phyloP scores from a whole-genome alignment of 2,797 vertebrate species.

The Spheniscus humboldti region DNA sequence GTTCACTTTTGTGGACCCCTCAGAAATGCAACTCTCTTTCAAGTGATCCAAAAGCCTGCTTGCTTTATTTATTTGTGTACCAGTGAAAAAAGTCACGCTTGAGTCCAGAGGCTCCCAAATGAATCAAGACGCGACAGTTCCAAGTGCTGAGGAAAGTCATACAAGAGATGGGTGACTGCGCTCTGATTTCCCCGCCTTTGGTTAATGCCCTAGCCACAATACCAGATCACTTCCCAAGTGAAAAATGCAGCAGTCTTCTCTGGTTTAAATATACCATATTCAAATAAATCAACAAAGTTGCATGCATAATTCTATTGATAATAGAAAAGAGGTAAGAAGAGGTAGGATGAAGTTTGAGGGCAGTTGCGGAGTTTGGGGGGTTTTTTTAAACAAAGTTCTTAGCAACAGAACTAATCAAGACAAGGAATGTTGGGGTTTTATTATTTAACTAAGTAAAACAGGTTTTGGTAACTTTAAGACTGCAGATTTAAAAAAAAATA shows the following conservation, averaged over 20 bases:
- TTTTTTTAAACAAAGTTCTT: not conserved
- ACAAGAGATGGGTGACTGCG: accelerated
- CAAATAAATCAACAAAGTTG: not conserved
- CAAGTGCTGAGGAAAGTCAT: not conserved
- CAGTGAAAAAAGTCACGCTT: not conserved
- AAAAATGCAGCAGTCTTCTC: not conserved
- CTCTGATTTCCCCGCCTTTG: not conserved
- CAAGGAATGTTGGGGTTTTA: accelerated
- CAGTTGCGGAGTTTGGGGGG: not conserved
- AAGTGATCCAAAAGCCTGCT: not conserved
- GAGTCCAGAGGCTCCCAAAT: not conserved
- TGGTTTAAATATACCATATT: not conserved
- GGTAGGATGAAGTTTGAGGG: not conserved
- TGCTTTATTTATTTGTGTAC: not conserved
- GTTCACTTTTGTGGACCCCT: not conserved
- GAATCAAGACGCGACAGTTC: accelerated
- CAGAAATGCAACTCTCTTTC: not conserved
- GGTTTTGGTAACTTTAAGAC: not conserved
- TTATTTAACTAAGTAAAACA: not conserved
- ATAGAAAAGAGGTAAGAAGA: not conserved
- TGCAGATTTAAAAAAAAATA: not conserved
- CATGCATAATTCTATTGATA: not conserved
- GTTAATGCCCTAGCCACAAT: not conserved
- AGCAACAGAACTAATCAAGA: not conserved
- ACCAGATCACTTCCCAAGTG: not conserved